Evolutionary conservation across 2,113 vertebrate genomes (phyloP).

Genomic region (Phaethornis superciliosus): DNA sequence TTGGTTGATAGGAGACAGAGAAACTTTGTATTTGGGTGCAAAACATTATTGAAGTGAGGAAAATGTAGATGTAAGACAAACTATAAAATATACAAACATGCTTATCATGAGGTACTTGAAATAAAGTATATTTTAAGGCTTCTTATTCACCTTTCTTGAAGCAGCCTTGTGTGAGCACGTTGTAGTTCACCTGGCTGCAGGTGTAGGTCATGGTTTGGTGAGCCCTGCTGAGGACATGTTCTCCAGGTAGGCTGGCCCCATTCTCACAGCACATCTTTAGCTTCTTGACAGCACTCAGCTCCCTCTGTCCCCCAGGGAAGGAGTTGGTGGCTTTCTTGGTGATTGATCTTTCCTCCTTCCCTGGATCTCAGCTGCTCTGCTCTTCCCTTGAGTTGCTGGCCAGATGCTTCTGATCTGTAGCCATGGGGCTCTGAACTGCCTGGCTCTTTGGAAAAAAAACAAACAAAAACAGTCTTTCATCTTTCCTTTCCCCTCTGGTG

Average conservation of each 20-base stretch:
- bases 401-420: fast-evolving
- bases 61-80: neutral
- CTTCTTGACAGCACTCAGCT: neutral
- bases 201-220: neutral
- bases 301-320: neutral
- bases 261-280: neutral
- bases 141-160: neutral
- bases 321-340: neutral
- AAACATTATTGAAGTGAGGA: neutral
- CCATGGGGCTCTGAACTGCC: neutral
- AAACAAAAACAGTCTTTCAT: neutral
- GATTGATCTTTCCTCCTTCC: neutral
- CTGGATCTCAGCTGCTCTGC: neutral
- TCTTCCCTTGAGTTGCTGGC: neutral
- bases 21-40: neutral
- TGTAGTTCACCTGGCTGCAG: fast-evolving
- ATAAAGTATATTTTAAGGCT: fast-evolving
- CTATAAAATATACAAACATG: fast-evolving
- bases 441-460: neutral
- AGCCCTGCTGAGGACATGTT: neutral
- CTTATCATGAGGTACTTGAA: neutral
- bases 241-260: neutral
- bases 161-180: fast-evolving
- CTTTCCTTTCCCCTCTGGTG: neutral
- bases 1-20: neutral